Conservation (phyloP, 2,113 vertebrate genomes). For the Asarcornis scutulata region DNA sequence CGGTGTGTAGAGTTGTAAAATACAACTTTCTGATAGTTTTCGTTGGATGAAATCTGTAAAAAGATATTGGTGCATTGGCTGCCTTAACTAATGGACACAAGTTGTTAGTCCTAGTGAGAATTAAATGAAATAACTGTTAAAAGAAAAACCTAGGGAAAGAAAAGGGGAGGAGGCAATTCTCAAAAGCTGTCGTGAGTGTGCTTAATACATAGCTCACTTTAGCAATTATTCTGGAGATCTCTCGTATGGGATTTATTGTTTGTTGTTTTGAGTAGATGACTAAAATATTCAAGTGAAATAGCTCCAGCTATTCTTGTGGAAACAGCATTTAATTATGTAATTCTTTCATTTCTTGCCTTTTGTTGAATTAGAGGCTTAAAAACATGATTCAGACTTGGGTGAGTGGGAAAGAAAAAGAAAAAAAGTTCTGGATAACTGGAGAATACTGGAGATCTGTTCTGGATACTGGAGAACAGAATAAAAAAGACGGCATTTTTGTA, state of each 20-base stretch:
- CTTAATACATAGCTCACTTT: neutral
- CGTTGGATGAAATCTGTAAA: neutral
- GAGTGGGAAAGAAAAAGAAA: neutral
- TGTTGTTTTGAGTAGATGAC: neutral
- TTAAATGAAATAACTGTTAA: neutral
- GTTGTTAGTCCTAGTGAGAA: neutral
- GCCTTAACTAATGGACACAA: neutral
- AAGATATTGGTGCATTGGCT: neutral
- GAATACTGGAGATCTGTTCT: too few species aligned
- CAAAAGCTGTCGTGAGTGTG: neutral
- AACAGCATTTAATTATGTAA: neutral
- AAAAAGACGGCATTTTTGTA: neutral
- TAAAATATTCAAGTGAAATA: neutral
- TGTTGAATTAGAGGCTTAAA: neutral
- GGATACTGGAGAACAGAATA: neutral
- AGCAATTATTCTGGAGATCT: neutral
- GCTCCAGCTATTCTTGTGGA: neutral
- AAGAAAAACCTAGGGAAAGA: neutral
- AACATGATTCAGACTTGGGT: neutral
- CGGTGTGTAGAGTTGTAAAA: neutral
- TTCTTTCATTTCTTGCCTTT: neutral
- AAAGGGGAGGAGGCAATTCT: neutral
- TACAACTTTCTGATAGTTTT: neutral
- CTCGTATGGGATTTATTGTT: neutral
- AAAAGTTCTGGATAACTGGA: too few species aligned